Evolutionary conservation across 2,888 invertebrate genomes (phyloP).

Genomic region (Drosophila picticornis): DNA sequence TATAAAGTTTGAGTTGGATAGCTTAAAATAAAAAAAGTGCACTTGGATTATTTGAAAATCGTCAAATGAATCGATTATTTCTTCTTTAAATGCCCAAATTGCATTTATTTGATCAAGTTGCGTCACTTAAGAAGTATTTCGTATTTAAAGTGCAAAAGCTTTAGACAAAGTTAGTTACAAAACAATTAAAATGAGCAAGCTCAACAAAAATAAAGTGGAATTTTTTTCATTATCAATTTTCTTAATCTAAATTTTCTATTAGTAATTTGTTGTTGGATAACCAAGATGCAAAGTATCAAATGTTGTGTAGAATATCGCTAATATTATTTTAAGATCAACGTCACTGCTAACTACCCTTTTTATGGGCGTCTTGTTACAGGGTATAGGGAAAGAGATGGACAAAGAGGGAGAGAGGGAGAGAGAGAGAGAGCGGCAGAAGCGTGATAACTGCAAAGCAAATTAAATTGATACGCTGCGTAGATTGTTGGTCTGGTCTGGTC

Average conservation of each 20-base stretch:
- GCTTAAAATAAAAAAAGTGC: background rate
- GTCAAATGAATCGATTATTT: background rate
- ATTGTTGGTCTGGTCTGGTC: conserved; percentile 2
- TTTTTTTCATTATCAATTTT: background rate
- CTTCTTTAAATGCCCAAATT: background rate
- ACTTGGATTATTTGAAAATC: background rate
- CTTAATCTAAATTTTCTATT: background rate
- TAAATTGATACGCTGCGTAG: conserved; percentile 43
- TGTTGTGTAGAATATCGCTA: background rate
- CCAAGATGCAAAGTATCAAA: background rate
- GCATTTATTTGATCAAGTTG: background rate
- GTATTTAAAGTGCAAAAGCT: background rate
- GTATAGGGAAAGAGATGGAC: background rate
- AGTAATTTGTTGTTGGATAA: background rate
- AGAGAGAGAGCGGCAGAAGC: background rate
- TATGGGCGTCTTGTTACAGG: background rate
- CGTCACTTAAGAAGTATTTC: background rate
- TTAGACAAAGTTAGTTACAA: background rate
- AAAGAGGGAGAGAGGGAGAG: background rate
- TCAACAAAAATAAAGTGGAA: background rate
- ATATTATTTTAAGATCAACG: background rate
- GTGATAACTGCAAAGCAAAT: conserved; percentile 47
- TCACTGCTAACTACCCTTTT: background rate
- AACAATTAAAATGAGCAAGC: background rate
- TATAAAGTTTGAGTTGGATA: background rate